phyloP scores from a whole-genome alignment of 2,797 vertebrate genomes.

The Phalanger gymnotis region DNA sequence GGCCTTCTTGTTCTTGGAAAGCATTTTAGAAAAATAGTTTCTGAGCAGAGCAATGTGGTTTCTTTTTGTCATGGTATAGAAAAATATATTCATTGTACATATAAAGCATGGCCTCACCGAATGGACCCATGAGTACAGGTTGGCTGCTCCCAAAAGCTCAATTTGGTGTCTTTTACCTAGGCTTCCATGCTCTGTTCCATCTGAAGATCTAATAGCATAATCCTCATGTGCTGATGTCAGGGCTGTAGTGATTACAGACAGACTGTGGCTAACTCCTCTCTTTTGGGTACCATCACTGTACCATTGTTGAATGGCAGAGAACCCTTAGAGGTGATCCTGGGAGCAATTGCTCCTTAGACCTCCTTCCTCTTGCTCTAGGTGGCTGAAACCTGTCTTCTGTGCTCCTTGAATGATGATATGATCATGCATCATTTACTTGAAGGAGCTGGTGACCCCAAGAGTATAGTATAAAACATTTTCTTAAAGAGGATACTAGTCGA shows the following conservation, averaged over 20 bases:
- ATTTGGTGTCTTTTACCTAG: neutral
- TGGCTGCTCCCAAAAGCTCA: neutral
- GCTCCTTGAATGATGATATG: neutral
- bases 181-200: neutral
- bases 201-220: neutral
- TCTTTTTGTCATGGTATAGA: neutral
- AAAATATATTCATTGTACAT: neutral
- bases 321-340: neutral
- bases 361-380: neutral
- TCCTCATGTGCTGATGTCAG: neutral
- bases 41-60: slow-evolving; percentile 11
- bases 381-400: too few relatives aligned
- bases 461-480: neutral
- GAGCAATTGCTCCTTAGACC: neutral
- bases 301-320: neutral
- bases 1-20: slow-evolving; percentile 8
- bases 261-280: neutral
- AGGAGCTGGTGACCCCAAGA: neutral
- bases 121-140: neutral
- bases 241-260: neutral
- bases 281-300: neutral
- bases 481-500: neutral
- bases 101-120: neutral
- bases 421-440: neutral
- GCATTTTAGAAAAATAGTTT: neutral